phyloP scores from a whole-genome alignment of 2,113 vertebrate species.

The Naja naja region DNA sequence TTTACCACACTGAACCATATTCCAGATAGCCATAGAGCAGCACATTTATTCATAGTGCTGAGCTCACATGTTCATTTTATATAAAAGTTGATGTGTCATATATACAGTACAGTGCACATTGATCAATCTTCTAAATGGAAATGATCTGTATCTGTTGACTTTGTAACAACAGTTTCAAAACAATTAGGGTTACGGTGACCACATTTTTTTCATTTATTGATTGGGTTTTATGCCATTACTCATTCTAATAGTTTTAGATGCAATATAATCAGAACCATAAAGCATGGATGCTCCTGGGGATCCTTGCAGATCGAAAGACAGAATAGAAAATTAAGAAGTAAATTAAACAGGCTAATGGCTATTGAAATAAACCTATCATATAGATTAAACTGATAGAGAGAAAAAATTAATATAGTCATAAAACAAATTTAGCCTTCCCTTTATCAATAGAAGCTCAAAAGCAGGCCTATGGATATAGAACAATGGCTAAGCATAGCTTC shows the following conservation, averaged over 20 bases:
- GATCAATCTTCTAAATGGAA: not conserved
- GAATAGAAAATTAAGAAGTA: not conserved
- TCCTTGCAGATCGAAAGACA: not conserved
- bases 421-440: not conserved
- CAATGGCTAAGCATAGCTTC: not conserved
- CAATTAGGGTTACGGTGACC: not conserved
- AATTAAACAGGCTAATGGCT: not conserved
- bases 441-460: not conserved
- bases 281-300: not conserved
- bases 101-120: not conserved
- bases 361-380: not conserved
- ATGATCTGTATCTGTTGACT: not conserved
- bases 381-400: not conserved
- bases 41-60: not conserved
- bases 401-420: not conserved
- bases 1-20: not conserved
- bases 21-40: not conserved
- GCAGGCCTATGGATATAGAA: not conserved
- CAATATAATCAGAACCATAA: not conserved
- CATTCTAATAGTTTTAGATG: not conserved
- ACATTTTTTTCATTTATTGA: conserved; percentile 1
- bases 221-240: not conserved
- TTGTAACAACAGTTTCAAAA: not conserved
- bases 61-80: not conserved
- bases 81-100: not conserved